Evolutionary conservation across 2,888 invertebrate species (phyloP).

Genomic region (Nymphalis polychloros): DNA sequence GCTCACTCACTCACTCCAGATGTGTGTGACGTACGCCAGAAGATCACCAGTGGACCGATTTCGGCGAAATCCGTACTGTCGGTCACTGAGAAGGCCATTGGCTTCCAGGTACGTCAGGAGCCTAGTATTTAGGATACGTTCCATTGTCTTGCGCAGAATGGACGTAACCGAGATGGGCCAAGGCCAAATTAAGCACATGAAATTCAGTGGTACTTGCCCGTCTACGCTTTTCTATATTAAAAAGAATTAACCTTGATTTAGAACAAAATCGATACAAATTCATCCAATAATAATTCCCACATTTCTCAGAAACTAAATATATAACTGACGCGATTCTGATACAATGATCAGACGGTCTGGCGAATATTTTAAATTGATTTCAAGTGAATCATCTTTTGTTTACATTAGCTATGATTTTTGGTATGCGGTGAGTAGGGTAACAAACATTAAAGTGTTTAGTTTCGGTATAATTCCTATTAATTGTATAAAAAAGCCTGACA

Average conservation of each 20-base stretch:
- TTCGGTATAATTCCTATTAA: background rate
- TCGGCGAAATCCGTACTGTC: no score
- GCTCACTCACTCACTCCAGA: no score
- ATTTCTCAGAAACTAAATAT: slow-evolving; percentile 20
- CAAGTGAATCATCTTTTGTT: slow-evolving; percentile 26
- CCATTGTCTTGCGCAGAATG: no score
- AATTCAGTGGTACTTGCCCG: no score
- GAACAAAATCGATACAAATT: background rate
- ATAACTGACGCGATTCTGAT: slow-evolving; percentile 1
- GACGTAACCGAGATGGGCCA: no score
- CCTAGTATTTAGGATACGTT: no score
- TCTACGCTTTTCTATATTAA: no score
- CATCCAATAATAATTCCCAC: background rate
- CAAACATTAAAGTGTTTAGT: background rate
- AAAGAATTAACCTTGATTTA: background rate
- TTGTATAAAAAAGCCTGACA: background rate
- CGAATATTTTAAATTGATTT: slow-evolving; percentile 25
- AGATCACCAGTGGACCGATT: no score
- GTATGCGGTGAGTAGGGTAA: slow-evolving; percentile 9
- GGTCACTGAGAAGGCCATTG: no score
- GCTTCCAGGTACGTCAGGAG: no score
- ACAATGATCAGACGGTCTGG: slow-evolving; percentile 13
- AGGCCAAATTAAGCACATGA: no score
- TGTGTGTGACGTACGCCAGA: no score
- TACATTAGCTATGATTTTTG: slow-evolving; percentile 23